These are phyloP conservation scores for Bombus polaris DNA, from an alignment of 1,140 invertebrate genomes.

Conservation along the genomic window DNA sequence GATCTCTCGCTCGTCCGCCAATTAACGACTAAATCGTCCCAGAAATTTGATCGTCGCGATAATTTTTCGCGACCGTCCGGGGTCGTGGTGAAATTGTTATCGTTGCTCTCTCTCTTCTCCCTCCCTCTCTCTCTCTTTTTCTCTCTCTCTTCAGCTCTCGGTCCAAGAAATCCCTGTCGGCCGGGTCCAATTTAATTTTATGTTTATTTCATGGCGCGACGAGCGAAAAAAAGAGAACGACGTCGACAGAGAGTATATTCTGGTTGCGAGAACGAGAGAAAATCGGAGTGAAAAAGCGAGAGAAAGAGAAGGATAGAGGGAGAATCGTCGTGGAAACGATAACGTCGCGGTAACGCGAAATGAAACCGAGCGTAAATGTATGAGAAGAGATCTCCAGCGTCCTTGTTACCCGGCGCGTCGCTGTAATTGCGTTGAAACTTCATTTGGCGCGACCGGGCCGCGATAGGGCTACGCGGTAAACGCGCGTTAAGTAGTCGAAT, in stretches of 20 bases:
- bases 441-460: conserved; percentile 40
- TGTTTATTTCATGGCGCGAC: conserved; percentile 43
- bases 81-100: conserved; percentile 39
- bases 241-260: no score
- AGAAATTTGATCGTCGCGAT: conserved; percentile 48
- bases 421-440: conserved; percentile 58
- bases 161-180: conserved; percentile 38
- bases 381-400: conserved; percentile 47
- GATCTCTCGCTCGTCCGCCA: not conserved
- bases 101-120: not conserved
- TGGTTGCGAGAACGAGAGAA: not conserved
- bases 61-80: conserved; percentile 22
- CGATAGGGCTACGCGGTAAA: conserved; percentile 29
- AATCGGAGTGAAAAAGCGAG: not conserved
- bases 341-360: conserved; percentile 38
- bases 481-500: conserved; percentile 50
- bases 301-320: not conserved
- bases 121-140: not conserved
- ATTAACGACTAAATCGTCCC: conserved; percentile 44
- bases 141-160: not conserved
- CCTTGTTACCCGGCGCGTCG: conserved; percentile 51
- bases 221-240: not conserved
- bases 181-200: conserved; percentile 53
- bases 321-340: conserved; percentile 41
- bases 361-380: conserved; percentile 53